Conservation (phyloP, 2,797 vertebrate species). For the Rhabdophis nuchalis region DNA sequence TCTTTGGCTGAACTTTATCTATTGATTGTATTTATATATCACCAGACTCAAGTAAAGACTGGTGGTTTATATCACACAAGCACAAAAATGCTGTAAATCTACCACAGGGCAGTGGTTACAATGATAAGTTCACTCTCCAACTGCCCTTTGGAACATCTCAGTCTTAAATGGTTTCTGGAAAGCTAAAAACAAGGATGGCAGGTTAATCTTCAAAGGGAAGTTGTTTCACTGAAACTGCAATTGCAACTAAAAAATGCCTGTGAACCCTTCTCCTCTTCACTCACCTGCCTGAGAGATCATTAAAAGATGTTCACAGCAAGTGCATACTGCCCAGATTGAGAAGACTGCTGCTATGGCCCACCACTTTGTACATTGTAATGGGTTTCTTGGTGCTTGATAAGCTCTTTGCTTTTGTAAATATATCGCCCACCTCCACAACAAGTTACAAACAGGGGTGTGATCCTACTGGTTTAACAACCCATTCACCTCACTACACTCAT, state of each 20-base stretch:
- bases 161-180: neutral
- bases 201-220: neutral
- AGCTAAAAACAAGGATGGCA: neutral
- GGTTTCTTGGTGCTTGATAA: neutral
- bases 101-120: neutral
- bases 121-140: neutral
- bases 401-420: neutral
- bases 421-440: neutral
- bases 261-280: neutral
- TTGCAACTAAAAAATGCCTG: neutral
- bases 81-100: neutral
- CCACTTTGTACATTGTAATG: neutral
- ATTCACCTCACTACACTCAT: too few relatives aligned
- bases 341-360: neutral
- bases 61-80: neutral
- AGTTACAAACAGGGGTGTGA: neutral
- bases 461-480: too few relatives aligned
- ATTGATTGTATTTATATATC: neutral
- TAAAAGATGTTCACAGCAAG: neutral
- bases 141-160: neutral
- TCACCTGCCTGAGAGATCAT: neutral
- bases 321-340: neutral
- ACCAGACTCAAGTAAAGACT: neutral
- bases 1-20: neutral
- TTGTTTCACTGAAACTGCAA: neutral